Percentiles rank a stretch among this genome's conserved stretches.
Conservation (phyloP, 2,888 invertebrate genomes). For the Cheilosia pagana region DNA sequence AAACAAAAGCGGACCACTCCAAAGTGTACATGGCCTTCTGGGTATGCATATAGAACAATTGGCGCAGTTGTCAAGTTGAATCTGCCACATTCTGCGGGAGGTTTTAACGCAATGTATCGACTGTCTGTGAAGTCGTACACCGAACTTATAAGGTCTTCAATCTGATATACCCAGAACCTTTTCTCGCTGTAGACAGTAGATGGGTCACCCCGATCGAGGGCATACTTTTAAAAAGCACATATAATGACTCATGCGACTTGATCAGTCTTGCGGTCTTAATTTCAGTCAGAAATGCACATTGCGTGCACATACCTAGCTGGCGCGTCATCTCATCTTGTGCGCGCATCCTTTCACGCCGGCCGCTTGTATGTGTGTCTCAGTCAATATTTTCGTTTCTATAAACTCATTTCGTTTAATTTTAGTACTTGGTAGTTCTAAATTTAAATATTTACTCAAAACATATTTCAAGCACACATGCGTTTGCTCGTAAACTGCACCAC, state of each 20-base stretch:
- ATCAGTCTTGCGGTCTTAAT: background rate
- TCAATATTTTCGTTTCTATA: slow-evolving; percentile 56
- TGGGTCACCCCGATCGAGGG: no score
- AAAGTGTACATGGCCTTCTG: no score
- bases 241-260: background rate
- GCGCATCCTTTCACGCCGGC: slow-evolving; percentile 4
- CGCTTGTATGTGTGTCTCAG: slow-evolving; percentile 6
- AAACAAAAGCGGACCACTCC: no score
- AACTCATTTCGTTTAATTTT: slow-evolving; percentile 62
- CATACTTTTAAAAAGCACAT: no score
- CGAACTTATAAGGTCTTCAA: no score
- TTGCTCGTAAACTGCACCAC: slow-evolving; percentile 31
- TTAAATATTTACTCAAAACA: slow-evolving; percentile 62
- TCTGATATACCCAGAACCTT: no score
- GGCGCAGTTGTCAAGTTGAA: no score
- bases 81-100: no score
- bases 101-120: no score
- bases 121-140: no score
- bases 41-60: no score
- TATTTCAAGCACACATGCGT: slow-evolving; percentile 47
- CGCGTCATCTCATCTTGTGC: slow-evolving; percentile 12
- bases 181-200: no score
- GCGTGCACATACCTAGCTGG: background rate
- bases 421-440: slow-evolving; percentile 50
- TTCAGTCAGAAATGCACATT: background rate